Evolutionary conservation across 1,140 invertebrate species (phyloP), one percentile per base, ranked within the genome.

Genomic region (Trichogramma pretiosum): DNA sequence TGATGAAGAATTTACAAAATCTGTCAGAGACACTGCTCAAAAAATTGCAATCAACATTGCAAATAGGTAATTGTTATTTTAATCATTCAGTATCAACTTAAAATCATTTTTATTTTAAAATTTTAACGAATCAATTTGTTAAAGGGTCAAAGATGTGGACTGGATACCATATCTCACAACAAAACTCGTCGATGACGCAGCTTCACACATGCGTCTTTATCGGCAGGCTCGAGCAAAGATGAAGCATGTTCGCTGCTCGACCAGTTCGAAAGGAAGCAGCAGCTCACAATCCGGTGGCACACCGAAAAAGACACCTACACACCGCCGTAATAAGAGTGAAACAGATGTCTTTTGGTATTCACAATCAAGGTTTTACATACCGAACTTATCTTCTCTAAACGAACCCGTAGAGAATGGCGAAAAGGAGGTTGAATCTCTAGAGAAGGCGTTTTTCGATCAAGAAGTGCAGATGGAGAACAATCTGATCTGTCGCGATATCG

Each of bases 111-210:
- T 52, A 41, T 49, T 24, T 34, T 50, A 10, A 26, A 22, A 22
- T 39, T 21, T n/a, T n/a, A n/a, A n/a, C n/a, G n/a, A n/a, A n/a
- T n/a, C n/a, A n/a, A n/a, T n/a, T n/a, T n/a, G 45, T 55, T 49
- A 5, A 55, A 90, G 89, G 63, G 77, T 91, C 24, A 90, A 91
- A 74, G 80, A 86, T 61, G 81, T 92, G 4, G 87, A 93, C 70
- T 93, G 90, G 88, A 84, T 91, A 57, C 81, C 86, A 13, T 84
- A 89, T 55, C 75, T 94, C 40, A 91, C 90, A 19, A 88, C 87
- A 24, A 76, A 81, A 46, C 75, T 94, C 45, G 87, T 93, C 5
- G 90, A 95, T 68, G 90, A 93, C 74, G 80, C 89, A 50, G 90
- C 89, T 5, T 85, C 85, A 16, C 91, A 95, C 70, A 77, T 94